Percentiles rank a stretch among this genome's conserved stretches.
phyloP scores from a whole-genome alignment of 2,113 vertebrate genomes.

The Indri indri region DNA sequence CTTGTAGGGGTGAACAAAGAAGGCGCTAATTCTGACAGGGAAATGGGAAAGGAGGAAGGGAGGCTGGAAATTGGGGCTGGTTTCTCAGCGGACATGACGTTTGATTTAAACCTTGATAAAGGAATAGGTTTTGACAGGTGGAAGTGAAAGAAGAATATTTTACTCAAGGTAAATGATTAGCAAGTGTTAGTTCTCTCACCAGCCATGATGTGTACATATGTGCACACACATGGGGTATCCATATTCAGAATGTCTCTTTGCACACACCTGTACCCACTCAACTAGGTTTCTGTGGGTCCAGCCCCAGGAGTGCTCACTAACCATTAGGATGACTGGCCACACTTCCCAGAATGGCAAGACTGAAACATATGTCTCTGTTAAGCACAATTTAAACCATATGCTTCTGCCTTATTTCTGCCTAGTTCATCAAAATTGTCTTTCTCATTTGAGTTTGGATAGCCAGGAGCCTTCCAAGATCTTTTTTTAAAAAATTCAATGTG shows the following conservation, averaged over 20 bases:
- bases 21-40: background rate
- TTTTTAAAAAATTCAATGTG: background rate
- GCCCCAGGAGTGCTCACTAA: background rate
- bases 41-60: background rate
- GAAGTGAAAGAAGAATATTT: constrained; percentile 45
- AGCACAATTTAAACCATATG: constrained; percentile 51
- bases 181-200: background rate
- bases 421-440: constrained; percentile 59
- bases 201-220: background rate
- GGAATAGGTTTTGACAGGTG: background rate
- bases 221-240: background rate
- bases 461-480: constrained; percentile 31
- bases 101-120: constrained; percentile 19
- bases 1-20: background rate
- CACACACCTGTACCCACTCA: constrained; percentile 17
- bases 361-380: constrained; percentile 28
- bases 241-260: background rate
- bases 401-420: constrained; percentile 35
- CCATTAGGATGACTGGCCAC: background rate
- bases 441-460: background rate
- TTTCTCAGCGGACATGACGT: background rate
- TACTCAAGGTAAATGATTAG: constrained; percentile 27
- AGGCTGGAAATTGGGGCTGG: background rate
- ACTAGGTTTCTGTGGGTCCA: background rate
- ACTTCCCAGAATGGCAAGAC: background rate